phyloP scores from a whole-genome alignment of 2,113 vertebrate species.

The Macaca fascicularis region T2T-MFA8v1.1 NC_088386.1:70441501-70442000 shows the following conservation, averaged over 20 bases:
- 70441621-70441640: slow-evolving; percentile 35
- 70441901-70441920: slow-evolving; percentile 49
- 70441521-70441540: neutral
- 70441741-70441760: slow-evolving; percentile 53
- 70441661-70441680: slow-evolving; percentile 39
- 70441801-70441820: slow-evolving; percentile 70
- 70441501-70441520: slow-evolving; percentile 53
- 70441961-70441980: slow-evolving; percentile 17
- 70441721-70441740: slow-evolving; percentile 48
- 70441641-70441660: slow-evolving; percentile 21
- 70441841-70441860: slow-evolving; percentile 61
- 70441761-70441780: slow-evolving; percentile 38
- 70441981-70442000: neutral
- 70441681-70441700: neutral
- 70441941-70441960: slow-evolving; percentile 15
- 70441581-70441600: slow-evolving; percentile 28
- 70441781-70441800: slow-evolving; percentile 55
- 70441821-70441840: slow-evolving; percentile 63
- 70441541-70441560: neutral
- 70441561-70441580: slow-evolving; percentile 58
- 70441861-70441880: slow-evolving; percentile 35
- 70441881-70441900: slow-evolving; percentile 58
- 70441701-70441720: slow-evolving; percentile 63
- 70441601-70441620: slow-evolving; percentile 42
- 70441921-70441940: slow-evolving; percentile 43